Conservation (phyloP, 1,140 invertebrate species). For the Euglossa dilemma region DNA sequence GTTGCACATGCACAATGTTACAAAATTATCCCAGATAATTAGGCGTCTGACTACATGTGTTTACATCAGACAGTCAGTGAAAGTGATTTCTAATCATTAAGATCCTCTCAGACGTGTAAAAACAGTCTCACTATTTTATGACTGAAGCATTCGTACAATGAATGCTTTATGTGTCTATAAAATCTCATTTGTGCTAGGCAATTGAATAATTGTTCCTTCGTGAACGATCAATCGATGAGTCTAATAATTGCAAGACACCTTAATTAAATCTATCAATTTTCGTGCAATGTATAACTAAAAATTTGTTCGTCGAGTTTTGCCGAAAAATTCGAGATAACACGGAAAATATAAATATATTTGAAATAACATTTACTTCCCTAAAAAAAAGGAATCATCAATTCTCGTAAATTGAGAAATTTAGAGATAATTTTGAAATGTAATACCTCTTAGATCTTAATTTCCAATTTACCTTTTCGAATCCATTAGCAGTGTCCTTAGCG, state of each 20-base stretch:
- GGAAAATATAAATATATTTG: no score
- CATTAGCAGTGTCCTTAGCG: no score
- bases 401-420: no score
- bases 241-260: neutral
- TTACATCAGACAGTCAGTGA: slow-evolving; percentile 1
- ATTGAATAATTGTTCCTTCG: neutral
- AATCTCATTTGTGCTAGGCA: slow-evolving; percentile 7
- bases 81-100: slow-evolving; percentile 26
- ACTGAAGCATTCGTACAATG: slow-evolving; percentile 3
- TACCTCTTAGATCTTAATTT: no score
- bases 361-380: no score
- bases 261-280: neutral
- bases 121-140: neutral
- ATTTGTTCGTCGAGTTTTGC: neutral
- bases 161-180: slow-evolving; percentile 4
- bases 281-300: neutral
- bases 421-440: no score
- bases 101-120: neutral
- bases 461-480: no score
- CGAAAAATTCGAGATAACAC: no score
- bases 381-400: no score
- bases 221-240: neutral
- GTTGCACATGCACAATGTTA: neutral
- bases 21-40: neutral
- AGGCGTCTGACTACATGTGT: neutral